A percentile compares a stretch with the other conserved stretches of the same genome.
Conservation (phyloP, 2,113 vertebrate species). For the Ictalurus furcatus region DNA sequence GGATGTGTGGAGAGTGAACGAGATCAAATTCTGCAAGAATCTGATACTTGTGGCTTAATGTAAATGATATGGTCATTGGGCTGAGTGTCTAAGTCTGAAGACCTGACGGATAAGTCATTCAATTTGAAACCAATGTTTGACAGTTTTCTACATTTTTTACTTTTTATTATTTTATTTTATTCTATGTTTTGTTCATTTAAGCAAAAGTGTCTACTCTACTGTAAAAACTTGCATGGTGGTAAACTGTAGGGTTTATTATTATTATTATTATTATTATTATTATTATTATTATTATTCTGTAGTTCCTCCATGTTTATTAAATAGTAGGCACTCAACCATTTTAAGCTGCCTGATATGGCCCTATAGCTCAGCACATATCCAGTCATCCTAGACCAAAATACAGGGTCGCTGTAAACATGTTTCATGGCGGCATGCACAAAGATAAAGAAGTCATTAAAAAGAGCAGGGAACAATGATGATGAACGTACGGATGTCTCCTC, state of each 20-base stretch:
- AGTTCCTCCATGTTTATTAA: constrained; percentile 9
- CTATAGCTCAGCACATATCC: neutral
- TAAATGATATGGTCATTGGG: neutral
- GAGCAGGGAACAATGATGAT: constrained; percentile 21
- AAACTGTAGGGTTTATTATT: neutral
- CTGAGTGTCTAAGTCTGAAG: neutral
- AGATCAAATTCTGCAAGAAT: neutral
- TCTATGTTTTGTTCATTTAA: neutral
- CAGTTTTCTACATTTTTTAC: neutral
- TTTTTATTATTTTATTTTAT: neutral
- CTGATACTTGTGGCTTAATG: neutral
- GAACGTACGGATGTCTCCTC: neutral
- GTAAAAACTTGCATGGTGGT: neutral
- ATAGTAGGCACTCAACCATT: neutral
- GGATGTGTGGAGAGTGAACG: too few relatives aligned
- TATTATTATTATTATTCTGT: neutral
- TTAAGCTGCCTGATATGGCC: neutral
- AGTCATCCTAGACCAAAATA: constrained; percentile 4
- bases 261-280: too few relatives aligned
- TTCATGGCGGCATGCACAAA: constrained; percentile 31
- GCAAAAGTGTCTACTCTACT: neutral
- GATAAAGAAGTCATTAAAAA: constrained; percentile 56
- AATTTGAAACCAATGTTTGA: neutral
- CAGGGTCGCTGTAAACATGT: constrained; percentile 43
- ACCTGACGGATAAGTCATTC: neutral